phyloP scores from a whole-genome alignment of 2,113 vertebrate species.

The Tinamus guttatus region DNA sequence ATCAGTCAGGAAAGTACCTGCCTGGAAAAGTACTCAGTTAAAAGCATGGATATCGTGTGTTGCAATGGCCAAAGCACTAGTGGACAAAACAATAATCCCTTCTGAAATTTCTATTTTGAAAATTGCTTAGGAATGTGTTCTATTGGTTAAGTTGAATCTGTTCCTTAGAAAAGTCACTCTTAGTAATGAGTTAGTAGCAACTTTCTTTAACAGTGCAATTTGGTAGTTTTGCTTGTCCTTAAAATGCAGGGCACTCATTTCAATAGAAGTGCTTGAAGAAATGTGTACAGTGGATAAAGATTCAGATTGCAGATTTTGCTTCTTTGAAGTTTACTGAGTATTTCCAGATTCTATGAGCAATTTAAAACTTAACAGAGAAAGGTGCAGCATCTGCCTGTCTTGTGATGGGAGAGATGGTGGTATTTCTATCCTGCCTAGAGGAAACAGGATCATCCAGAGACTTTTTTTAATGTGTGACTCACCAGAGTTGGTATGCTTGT shows the following conservation, averaged over 20 bases:
- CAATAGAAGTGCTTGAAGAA: not conserved
- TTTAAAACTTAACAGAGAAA: not conserved
- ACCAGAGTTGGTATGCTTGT: not conserved
- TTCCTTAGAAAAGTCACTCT: not conserved
- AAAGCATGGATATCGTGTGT: not conserved
- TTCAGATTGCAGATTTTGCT: not conserved
- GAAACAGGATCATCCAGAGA: not conserved
- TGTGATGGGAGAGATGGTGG: not conserved
- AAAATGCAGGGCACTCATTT: fast-evolving
- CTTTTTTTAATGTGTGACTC: not conserved
- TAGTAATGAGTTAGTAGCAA: not conserved
- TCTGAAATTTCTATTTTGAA: not conserved
- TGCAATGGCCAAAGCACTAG: not conserved
- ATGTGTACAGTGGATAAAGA: not conserved
- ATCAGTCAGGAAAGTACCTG: not conserved
- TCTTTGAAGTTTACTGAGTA: not conserved
- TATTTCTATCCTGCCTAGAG: not conserved
- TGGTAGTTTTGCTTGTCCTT: not conserved
- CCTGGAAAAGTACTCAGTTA: fast-evolving
- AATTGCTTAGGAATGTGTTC: not conserved
- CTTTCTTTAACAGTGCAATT: not conserved
- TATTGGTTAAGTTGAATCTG: not conserved
- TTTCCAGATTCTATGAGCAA: not conserved
- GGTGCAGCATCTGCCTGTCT: not conserved
- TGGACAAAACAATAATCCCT: not conserved